Evolutionary conservation across 1,140 invertebrate species (phyloP).

Genomic region (Orchestia grillus): DNA sequence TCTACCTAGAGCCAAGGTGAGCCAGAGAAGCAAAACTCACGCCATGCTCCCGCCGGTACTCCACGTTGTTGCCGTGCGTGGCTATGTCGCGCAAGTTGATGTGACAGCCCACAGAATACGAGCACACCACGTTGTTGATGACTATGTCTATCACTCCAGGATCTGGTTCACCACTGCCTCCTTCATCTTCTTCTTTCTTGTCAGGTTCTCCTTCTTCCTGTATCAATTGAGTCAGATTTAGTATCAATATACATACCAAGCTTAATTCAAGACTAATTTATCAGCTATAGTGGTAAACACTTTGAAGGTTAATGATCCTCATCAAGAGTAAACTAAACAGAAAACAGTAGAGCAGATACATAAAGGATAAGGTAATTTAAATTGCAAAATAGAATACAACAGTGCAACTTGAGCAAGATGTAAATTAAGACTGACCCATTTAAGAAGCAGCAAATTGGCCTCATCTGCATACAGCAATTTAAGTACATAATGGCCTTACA

Average conservation of each 20-base stretch:
- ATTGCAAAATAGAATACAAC: not conserved
- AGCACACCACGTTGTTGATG: slow-evolving; percentile 99
- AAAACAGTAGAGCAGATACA: not conserved
- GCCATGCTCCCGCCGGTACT: slow-evolving; percentile 94
- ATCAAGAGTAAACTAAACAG: not conserved
- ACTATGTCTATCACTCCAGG: slow-evolving; percentile 88
- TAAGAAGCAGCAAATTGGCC: too few relatives aligned
- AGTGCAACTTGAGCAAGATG: not conserved
- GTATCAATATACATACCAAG: not conserved
- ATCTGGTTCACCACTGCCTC: slow-evolving; percentile 69
- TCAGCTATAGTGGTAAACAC: not conserved
- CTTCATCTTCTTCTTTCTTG: slow-evolving; percentile 9
- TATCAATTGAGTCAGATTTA: not conserved
- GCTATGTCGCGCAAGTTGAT: slow-evolving; percentile 96
- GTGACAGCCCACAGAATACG: slow-evolving; percentile 97
- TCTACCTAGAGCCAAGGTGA: too few relatives aligned
- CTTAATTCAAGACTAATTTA: not conserved
- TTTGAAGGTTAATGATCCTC: not conserved
- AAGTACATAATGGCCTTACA: too few relatives aligned
- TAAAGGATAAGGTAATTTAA: not conserved
- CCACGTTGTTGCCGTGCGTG: slow-evolving; percentile 91
- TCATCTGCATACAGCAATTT: too few relatives aligned
- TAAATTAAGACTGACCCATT: too few relatives aligned
- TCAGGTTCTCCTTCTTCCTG: not conserved
- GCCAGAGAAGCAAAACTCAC: slow-evolving; percentile 73